Base-by-base conservation (phyloP, 2,797 vertebrate genomes). In the Momotus momota region DNA sequence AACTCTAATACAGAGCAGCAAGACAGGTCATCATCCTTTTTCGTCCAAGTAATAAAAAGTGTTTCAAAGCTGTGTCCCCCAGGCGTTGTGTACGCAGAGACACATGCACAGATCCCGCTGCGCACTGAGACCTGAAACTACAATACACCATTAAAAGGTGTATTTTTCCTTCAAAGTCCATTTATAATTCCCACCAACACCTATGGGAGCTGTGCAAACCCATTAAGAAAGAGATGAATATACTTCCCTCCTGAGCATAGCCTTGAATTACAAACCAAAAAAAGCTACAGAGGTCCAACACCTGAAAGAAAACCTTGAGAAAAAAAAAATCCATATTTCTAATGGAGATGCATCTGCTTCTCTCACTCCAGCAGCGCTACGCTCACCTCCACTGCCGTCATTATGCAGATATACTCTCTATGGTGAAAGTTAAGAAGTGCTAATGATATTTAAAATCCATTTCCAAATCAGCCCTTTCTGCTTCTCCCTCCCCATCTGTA, bases 171-270 rank as follows among this genome's bases (percentile, higher is more conserved):
- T 89, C 94, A 71, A 92, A 93, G 64, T 55, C 71, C 71, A 33
- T 82, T 88, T 96, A 43, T 85, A 93, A 95, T 90, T 93, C 94
- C 78, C 88, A 92, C 67, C 94, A 90, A 82, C 33, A 26, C 88
- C 70, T 81, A 65, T 2, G 38, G 67, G 64, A 95, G 33, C 66
- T 90, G 83, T 82, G 86, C 80, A 95, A 90, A 81, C n/a, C 90
- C 70, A 94, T 95, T 90, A 94, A 93, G 85, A 58, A 60, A 82
- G 57, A 93, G 81, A 92, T 57, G 48, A 92, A 93, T 93, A 92
- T 33, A 94, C 73, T 67, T 71, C 19, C 62, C 74, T 66, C 71
- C 61, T 4, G 27, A 86, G 78, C 82, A 83, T 20, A 86, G 70
- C 55, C 93, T 95, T 90, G 66, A 95, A 95, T 90, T 95, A 80